Evolutionary conservation across 2,113 vertebrate species (phyloP).

Genomic region (Nannobrachium achirus): DNA sequence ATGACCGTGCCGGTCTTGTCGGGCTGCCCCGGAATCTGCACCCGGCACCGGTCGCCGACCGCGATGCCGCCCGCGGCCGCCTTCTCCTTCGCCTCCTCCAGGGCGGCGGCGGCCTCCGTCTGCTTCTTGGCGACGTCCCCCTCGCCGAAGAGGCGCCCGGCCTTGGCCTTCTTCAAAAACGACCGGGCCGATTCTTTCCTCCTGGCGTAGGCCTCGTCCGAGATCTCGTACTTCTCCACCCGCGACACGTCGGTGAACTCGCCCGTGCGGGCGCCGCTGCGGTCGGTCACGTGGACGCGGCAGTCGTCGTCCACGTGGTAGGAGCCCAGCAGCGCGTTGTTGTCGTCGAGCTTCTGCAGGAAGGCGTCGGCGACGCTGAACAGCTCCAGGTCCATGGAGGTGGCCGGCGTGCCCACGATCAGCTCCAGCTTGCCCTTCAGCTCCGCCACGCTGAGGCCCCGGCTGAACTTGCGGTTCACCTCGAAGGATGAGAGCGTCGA

Average conservation of each 20-base stretch:
- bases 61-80: conserved; percentile 77
- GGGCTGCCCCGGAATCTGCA: conserved; percentile 81
- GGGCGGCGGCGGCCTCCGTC: conserved; percentile 56
- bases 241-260: conserved; percentile 86
- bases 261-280: conserved; percentile 79
- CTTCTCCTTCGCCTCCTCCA: conserved; percentile 77
- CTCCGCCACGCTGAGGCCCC: conserved; percentile 84
- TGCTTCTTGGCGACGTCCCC: conserved; percentile 76
- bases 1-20: conserved; percentile 85
- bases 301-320: conserved; percentile 88
- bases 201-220: conserved; percentile 84
- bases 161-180: conserved; percentile 84
- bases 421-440: conserved; percentile 90
- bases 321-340: conserved; percentile 88
- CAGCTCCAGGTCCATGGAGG: conserved; percentile 88
- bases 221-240: conserved; percentile 86
- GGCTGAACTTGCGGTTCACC: conserved; percentile 78
- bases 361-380: conserved; percentile 81
- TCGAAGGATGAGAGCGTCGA: conserved; percentile 84
- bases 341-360: conserved; percentile 82
- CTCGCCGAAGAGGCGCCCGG: conserved; percentile 81
- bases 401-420: conserved; percentile 81
- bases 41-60: conserved; percentile 84
- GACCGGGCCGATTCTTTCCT: conserved; percentile 85
- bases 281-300: conserved; percentile 89